Base-by-base conservation (phyloP, 2,888 invertebrate genomes). In the Noctua pronuba region DNA sequence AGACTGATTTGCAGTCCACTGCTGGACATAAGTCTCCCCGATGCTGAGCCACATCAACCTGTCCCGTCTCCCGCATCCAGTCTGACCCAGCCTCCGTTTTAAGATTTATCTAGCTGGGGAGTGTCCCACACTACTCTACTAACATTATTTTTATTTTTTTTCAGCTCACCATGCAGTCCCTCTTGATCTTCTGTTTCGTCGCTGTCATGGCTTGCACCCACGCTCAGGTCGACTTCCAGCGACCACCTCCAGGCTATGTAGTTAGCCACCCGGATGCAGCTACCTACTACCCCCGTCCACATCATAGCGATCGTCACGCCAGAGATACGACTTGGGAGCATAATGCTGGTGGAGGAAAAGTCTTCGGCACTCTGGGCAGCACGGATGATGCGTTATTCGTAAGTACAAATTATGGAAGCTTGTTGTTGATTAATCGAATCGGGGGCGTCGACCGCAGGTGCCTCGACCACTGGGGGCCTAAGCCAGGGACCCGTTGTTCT, bases 361-460 rank as follows among this genome's bases (percentile, higher is more conserved):
- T 92, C 62, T 95, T 94, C 68, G 94, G 94, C 0, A 93, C 92
- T 8, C 87, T 95, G 0, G 95, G 95, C 41, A 89, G 90, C 58
- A 93, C 91, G 28, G 92, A 93, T 70, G 88, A 89, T 28, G 93
- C 93, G 3, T 73, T 95, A n/a, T 94, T 92, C 83, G 94, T 95
- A 87, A 93, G 94, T 85, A 58, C 35, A 35, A 3, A 35, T 35
- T 62, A 24, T 62, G 31, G 18, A 3, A 60, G 28, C 3, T 31
- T 60, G 60, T 5, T 13, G 7, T n/a, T n/a, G n/a, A n/a, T n/a
- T n/a, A n/a, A n/a, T n/a, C n/a, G n/a, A n/a, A n/a, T n/a, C n/a
- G n/a, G n/a, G n/a, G n/a, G n/a, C n/a, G n/a, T n/a, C n/a, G n/a
- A n/a, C n/a, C n/a, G n/a, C n/a, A n/a, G n/a, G n/a, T n/a, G n/a